Evolutionary conservation across 2,888 invertebrate species (phyloP).

Genomic region (Xylocampa areola): DNA sequence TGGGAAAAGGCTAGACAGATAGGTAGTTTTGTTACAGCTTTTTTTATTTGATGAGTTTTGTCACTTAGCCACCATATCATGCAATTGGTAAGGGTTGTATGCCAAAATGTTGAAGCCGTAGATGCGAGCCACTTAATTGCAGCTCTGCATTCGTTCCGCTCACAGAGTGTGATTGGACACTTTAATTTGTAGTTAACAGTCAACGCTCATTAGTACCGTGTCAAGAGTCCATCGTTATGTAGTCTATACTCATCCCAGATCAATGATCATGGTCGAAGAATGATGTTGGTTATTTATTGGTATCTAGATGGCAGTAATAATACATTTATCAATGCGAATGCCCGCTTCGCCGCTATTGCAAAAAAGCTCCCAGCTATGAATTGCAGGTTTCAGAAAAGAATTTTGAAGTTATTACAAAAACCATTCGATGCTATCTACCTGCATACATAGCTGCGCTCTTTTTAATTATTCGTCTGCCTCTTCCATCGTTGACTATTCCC

Average conservation of each 20-base stretch:
- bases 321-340: neutral
- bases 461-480: slow-evolving; percentile 46
- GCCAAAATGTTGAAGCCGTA: slow-evolving; percentile 38
- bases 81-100: slow-evolving; percentile 40
- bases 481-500: slow-evolving; percentile 41
- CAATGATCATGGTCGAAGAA: too few relatives aligned
- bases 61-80: too few relatives aligned
- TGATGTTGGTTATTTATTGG: neutral
- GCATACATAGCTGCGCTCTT: slow-evolving; percentile 21
- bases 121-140: slow-evolving; percentile 59
- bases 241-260: neutral
- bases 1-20: too few relatives aligned
- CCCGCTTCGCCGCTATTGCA: neutral
- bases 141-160: slow-evolving; percentile 42
- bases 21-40: too few relatives aligned
- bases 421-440: slow-evolving; percentile 1
- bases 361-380: neutral
- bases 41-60: too few relatives aligned
- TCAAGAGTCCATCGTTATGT: slow-evolving; percentile 5
- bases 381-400: slow-evolving; percentile 5
- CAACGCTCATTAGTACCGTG: slow-evolving; percentile 24
- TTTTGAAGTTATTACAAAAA: slow-evolving; percentile 15
- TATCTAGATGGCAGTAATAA: neutral
- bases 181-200: slow-evolving; percentile 59
- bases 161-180: slow-evolving; percentile 48